These are phyloP conservation scores for Stenurella melanura DNA, from an alignment of 2,888 invertebrate species.

Conservation along the genomic window DNA sequence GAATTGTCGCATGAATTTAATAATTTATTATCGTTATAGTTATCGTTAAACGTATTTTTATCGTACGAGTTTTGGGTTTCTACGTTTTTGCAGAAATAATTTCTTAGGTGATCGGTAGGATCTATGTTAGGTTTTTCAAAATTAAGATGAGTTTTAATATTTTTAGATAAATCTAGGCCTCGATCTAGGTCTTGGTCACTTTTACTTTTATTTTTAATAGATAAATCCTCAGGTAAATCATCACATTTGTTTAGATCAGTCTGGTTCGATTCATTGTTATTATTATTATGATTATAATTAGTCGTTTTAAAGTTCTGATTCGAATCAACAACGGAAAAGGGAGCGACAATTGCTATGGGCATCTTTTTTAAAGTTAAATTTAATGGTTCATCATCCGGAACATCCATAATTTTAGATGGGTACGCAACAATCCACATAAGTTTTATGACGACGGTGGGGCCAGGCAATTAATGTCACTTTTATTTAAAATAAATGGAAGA, in stretches of 20 bases:
- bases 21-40: slow-evolving; percentile 60
- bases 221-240: slow-evolving; percentile 72
- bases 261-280: slow-evolving; percentile 55
- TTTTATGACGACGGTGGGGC: slow-evolving; percentile 53
- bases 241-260: slow-evolving; percentile 65
- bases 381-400: slow-evolving; percentile 72
- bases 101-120: slow-evolving; percentile 67
- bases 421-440: slow-evolving; percentile 59
- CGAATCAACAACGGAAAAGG: slow-evolving; percentile 66
- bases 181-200: slow-evolving; percentile 60
- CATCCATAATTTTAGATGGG: slow-evolving; percentile 69
- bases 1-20: slow-evolving; percentile 60
- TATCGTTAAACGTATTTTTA: slow-evolving; percentile 69
- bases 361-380: slow-evolving; percentile 75
- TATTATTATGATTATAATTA: slow-evolving; percentile 56
- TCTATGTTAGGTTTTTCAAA: slow-evolving; percentile 45
- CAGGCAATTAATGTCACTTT: slow-evolving; percentile 13
- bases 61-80: slow-evolving; percentile 71
- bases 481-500: slow-evolving; percentile 22
- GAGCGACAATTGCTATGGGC: slow-evolving; percentile 76
- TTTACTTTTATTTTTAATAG: slow-evolving; percentile 62
- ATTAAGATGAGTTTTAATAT: slow-evolving; percentile 54
- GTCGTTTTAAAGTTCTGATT: slow-evolving; percentile 59
- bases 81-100: slow-evolving; percentile 66
- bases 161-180: slow-evolving; percentile 60